phyloP scores from a whole-genome alignment of 2,888 invertebrate genomes.

The Cheilosia pagana region DNA sequence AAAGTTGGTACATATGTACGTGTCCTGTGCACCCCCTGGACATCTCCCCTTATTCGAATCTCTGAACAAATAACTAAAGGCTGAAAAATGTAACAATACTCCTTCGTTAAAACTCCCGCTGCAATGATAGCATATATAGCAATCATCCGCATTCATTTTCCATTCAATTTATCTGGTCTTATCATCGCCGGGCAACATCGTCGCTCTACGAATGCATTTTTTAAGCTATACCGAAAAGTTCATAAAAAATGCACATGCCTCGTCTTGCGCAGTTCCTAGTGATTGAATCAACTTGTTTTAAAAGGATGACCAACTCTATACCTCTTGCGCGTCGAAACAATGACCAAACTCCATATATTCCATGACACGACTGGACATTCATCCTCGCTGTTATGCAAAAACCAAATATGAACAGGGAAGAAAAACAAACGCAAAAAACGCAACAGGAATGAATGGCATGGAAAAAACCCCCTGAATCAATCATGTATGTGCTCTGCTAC shows the following conservation, averaged over 20 bases:
- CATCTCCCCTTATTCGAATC: too few relatives aligned
- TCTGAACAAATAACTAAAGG: too few relatives aligned
- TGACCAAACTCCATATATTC: constrained; percentile 60
- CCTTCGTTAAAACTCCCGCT: not conserved
- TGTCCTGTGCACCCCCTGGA: too few relatives aligned
- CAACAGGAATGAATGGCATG: constrained; percentile 21
- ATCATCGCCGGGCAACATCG: constrained; percentile 8
- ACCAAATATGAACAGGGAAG: constrained; percentile 54
- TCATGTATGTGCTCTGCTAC: constrained; percentile 66
- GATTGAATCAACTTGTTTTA: constrained; percentile 10
- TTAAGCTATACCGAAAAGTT: not conserved
- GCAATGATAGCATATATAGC: constrained; percentile 5
- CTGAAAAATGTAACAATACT: not conserved
- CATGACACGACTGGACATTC: constrained; percentile 59
- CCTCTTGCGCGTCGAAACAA: constrained; percentile 44
- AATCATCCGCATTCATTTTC: constrained; percentile 31
- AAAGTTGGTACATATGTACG: too few relatives aligned
- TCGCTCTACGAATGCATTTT: constrained; percentile 19
- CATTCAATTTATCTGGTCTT: constrained; percentile 41
- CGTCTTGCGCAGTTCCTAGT: constrained; percentile 33
- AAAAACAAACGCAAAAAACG: constrained; percentile 3
- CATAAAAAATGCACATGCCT: constrained; percentile 40
- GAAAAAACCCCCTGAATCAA: constrained; percentile 55
- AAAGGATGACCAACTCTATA: constrained; percentile 4
- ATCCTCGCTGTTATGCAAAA: constrained; percentile 71